A percentile compares a stretch with the other conserved stretches of the same genome.
These are phyloP conservation scores for Zaprionus ornatus DNA, from an alignment of 1,140 invertebrate genomes.

Conservation along the genomic window DNA sequence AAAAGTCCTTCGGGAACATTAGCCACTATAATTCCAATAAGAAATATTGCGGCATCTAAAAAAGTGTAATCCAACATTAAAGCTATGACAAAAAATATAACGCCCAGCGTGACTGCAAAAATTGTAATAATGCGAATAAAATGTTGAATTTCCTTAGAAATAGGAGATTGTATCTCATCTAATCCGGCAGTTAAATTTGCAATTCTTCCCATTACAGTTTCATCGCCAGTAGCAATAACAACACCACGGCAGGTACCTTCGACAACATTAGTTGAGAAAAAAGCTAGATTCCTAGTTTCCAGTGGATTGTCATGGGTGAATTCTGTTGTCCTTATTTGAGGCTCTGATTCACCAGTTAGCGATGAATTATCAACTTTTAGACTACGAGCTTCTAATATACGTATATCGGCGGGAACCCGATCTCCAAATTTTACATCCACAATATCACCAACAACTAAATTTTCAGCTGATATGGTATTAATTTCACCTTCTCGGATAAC, in stretches of 20 bases:
- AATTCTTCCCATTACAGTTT: conserved; percentile 93
- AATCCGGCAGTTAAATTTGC: conserved; percentile 91
- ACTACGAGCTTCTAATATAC: conserved; percentile 86
- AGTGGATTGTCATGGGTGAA: conserved; percentile 88
- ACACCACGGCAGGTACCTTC: conserved; percentile 91
- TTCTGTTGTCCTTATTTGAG: conserved; percentile 86
- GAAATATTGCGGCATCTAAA: conserved; percentile 91
- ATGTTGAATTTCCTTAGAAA: conserved; percentile 90
- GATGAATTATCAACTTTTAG: conserved; percentile 86
- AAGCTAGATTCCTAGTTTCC: conserved; percentile 91
- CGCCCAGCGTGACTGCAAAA: conserved; percentile 91
- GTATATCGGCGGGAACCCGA: conserved; percentile 90
- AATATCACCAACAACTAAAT: conserved; percentile 89
- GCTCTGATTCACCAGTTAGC: conserved; percentile 91
- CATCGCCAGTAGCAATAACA: conserved; percentile 91
- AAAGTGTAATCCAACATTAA: conserved; percentile 89
- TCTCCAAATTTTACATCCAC: conserved; percentile 90
- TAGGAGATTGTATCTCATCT: conserved; percentile 89
- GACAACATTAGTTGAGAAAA: conserved; percentile 92
- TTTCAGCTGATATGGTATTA: conserved; percentile 86
- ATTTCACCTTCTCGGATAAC: conserved; percentile 89
- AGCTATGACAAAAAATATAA: conserved; percentile 90
- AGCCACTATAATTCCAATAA: conserved; percentile 94
- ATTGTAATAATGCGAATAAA: conserved; percentile 92
- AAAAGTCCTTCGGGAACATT: conserved; percentile 93